Percentiles rank a stretch among this genome's conserved stretches.
These are phyloP conservation scores for Harpalus rubripes DNA, from an alignment of 2,888 invertebrate genomes.

Conservation along the genomic window DNA sequence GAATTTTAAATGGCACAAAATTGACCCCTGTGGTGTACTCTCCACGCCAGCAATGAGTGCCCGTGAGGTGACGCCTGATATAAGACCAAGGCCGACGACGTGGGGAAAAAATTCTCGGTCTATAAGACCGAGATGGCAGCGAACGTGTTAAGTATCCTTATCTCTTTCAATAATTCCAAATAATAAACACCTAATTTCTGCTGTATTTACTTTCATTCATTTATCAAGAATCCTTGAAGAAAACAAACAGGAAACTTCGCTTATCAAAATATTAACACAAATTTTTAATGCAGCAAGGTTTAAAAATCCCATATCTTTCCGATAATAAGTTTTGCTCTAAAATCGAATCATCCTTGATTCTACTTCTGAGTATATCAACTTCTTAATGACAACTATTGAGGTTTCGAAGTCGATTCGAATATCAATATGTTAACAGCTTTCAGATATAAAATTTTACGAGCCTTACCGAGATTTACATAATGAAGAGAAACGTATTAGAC, in stretches of 20 bases:
- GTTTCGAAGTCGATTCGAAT: neutral
- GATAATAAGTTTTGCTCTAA: neutral
- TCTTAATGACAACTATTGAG: constrained; percentile 42
- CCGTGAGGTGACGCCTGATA: too few species aligned
- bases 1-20: too few species aligned
- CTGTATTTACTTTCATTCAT: neutral
- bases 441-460: constrained; percentile 53
- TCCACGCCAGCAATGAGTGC: too few species aligned
- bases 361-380: neutral
- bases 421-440: constrained; percentile 31
- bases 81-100: too few species aligned
- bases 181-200: neutral
- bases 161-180: neutral
- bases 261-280: constrained; percentile 43
- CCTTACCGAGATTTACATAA: constrained; percentile 36
- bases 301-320: constrained; percentile 2
- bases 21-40: too few species aligned
- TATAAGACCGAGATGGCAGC: too few species aligned
- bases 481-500: constrained; percentile 38
- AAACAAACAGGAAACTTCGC: constrained; percentile 21
- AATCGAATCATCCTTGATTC: constrained; percentile 28
- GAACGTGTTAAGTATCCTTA: too few species aligned
- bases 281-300: neutral
- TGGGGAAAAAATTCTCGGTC: too few species aligned
- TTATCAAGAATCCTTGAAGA: neutral